phyloP scores from a whole-genome alignment of 2,113 vertebrate genomes.

The Pseudonaja textilis region DNA sequence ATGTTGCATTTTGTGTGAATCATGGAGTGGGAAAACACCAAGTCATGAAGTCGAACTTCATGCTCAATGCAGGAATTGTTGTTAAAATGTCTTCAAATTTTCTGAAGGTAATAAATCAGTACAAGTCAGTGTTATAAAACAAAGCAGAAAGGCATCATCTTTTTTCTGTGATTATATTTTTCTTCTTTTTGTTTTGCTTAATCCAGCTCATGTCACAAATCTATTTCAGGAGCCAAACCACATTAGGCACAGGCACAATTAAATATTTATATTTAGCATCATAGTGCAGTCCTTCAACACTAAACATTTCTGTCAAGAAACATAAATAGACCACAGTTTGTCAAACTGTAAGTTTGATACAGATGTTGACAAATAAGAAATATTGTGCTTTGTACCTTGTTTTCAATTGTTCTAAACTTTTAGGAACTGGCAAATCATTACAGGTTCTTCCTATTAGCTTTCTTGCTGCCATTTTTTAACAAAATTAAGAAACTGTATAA shows the following conservation, averaged over 20 bases:
- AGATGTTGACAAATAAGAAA: conserved; percentile 67
- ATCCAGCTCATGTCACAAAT: conserved; percentile 26
- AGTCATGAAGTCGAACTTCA: not conserved
- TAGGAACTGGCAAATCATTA: conserved; percentile 63
- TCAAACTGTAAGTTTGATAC: conserved; percentile 51
- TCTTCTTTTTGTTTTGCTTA: not conserved
- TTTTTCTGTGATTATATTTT: not conserved
- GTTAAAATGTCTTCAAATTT: not conserved
- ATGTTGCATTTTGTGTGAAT: not conserved
- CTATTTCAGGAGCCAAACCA: conserved; percentile 33
- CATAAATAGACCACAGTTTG: conserved; percentile 48
- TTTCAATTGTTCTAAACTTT: conserved; percentile 61
- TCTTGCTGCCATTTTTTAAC: conserved; percentile 51
- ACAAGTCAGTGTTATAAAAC: not conserved
- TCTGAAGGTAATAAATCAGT: not conserved
- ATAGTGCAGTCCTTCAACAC: conserved; percentile 50
- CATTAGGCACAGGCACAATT: conserved; percentile 50
- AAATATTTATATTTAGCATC: conserved; percentile 66
- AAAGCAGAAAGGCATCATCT: not conserved
- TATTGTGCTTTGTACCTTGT: conserved; percentile 45
- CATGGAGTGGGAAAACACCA: not conserved
- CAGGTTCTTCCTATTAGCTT: conserved; percentile 59
- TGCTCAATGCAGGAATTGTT: not conserved
- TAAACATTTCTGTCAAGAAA: conserved; percentile 61
- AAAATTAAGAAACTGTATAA: not conserved